Evolutionary conservation across 1,140 invertebrate species (phyloP), one percentile per base, ranked within the genome.

Genomic region (Chrysopa pallens): DNA sequence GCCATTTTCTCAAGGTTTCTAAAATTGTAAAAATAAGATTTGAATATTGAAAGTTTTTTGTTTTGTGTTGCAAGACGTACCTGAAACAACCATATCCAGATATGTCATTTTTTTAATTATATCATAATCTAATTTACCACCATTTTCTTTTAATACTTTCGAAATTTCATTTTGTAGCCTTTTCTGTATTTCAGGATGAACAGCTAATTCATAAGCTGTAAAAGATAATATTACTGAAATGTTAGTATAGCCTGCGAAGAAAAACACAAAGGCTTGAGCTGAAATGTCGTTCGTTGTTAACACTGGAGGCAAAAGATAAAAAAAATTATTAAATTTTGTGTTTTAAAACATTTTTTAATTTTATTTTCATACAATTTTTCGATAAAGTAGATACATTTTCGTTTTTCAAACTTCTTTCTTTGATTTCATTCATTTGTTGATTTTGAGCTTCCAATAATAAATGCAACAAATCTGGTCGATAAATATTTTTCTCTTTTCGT

Each of bases 1-100:
- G 67, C 60, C 70, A 71, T 40, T 70, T 61, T 31, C 76, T 56
- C 38, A 77, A 48, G 1, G 68, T 66, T 55, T 78, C 76, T 48
- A 59, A 56, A 0, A 68, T 44, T 12, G 23, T 31, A 17, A 46
- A 43, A 41, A 41, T 7, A 40, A 36, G 37, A 13, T 35, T 9
- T 42, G 14, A 11, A 7, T 2, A 40, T 27, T 13, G 14, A 13
- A 40, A 15, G 13, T 11, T n/a, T 8, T 12, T 11, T 27, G n/a
- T 40, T 39, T 44, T 42, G 6, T 33, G n/a, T 3, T 17, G 33
- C 11, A 11, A 8, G 38, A 42, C 29, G 29, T 43, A 57, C 53
- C 54, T 36, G 50, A 51, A 23, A 66, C 8, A 5, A 69, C 58
- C 48, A 60, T 68, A 23, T 70, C 66, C 36, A 72, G 40, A 48